Conservation (phyloP, 2,888 invertebrate species). For the Aphidoletes aphidimyza region DNA sequence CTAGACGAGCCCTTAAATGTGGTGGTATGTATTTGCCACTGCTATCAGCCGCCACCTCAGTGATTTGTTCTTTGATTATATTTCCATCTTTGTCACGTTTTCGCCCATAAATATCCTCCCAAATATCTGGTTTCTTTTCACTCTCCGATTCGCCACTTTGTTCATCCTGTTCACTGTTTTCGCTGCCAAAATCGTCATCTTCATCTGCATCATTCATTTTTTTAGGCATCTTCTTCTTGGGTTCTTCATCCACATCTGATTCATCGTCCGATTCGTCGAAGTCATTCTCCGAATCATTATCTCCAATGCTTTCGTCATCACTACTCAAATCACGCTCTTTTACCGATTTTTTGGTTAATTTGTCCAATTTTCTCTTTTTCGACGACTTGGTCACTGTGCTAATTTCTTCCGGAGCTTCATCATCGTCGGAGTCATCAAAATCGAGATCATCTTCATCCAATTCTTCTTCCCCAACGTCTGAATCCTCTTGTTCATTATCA, state of each 20-base stretch:
- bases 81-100: conserved; percentile 83
- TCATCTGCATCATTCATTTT: conserved; percentile 47
- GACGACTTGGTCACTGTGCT: not conserved
- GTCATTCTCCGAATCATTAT: conserved; percentile 56
- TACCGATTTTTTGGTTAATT: not conserved
- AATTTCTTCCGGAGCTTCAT: conserved; percentile 53
- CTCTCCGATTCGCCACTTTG: conserved; percentile 10
- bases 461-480: conserved; percentile 58
- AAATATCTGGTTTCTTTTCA: conserved; percentile 61
- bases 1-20: conserved; percentile 73
- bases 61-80: conserved; percentile 72
- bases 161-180: not conserved
- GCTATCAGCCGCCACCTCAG: too few species aligned
- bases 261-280: conserved; percentile 56
- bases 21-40: conserved; percentile 81
- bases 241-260: conserved; percentile 54
- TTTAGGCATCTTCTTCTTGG: not conserved
- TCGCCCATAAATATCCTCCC: conserved; percentile 96
- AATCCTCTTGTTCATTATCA: too few species aligned
- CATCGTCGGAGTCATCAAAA: conserved; percentile 57
- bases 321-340: conserved; percentile 53
- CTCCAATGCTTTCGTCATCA: not conserved
- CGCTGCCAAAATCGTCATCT: not conserved
- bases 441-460: conserved; percentile 57
- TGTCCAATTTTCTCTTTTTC: conserved; percentile 24